A percentile compares a stretch with the other conserved stretches of the same genome.
Conservation (phyloP, 92 coral and sea anemone genomes). For the Zoanthus sansibaricus region DNA sequence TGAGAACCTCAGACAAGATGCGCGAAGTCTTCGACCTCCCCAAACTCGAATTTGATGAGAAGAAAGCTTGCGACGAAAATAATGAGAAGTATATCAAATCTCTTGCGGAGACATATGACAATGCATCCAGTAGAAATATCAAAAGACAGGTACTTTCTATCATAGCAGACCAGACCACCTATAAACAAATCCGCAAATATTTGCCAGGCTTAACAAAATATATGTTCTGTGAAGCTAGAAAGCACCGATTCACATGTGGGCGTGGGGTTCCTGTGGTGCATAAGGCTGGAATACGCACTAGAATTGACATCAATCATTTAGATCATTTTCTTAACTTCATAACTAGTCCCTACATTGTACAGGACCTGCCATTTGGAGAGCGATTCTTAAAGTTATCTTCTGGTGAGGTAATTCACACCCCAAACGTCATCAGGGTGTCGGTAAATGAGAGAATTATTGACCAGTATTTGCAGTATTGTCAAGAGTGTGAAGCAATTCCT, state of each 20-base stretch:
- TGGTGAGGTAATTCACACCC: constrained; percentile 26
- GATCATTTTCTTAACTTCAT: constrained; percentile 37
- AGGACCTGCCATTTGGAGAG: constrained; percentile 47
- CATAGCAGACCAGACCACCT: constrained; percentile 1
- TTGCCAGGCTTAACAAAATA: constrained; percentile 17
- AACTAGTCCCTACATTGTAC: constrained; percentile 40
- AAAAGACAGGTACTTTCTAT: not conserved
- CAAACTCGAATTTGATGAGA: constrained; percentile 37
- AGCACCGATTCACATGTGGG: constrained; percentile 35
- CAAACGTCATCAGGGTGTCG: constrained; percentile 63
- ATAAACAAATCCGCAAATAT: not conserved
- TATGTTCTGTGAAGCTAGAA: constrained; percentile 41
- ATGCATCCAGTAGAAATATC: not conserved
- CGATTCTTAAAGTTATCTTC: not conserved
- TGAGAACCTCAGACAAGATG: constrained; percentile 44
- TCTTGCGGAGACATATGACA: constrained; percentile 12
- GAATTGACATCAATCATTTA: constrained; percentile 17
- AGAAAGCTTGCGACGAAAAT: not conserved
- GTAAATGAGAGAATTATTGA: constrained; percentile 53
- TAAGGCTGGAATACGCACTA: not conserved
- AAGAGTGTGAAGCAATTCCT: constrained; percentile 40
- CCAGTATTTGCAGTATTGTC: constrained; percentile 60
- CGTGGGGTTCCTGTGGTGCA: constrained; percentile 41
- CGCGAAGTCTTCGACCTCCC: constrained; percentile 40
- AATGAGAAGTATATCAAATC: constrained; percentile 19